A percentile compares a stretch with the other conserved stretches of the same genome.
These are phyloP conservation scores for Cossypha dichroa DNA, from an alignment of 2,797 vertebrate species.

Conservation along the genomic window DNA sequence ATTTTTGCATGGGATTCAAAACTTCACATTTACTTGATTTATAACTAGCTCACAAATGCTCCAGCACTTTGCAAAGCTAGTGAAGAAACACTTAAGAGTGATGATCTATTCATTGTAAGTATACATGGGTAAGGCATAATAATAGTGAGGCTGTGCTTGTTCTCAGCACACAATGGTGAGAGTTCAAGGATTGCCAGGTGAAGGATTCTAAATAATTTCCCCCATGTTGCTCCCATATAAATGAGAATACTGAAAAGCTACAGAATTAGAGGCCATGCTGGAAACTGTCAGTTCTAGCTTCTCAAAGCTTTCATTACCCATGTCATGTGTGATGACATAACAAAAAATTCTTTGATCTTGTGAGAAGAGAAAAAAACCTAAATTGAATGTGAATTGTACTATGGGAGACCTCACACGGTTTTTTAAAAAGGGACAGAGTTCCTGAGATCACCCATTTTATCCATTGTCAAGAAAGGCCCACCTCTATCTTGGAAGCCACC, in stretches of 20 bases:
- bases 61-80: background rate
- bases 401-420: slow-evolving; percentile 13
- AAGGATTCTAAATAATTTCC: slow-evolving; percentile 26
- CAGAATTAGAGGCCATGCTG: slow-evolving; percentile 31
- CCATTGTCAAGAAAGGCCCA: slow-evolving; percentile 14
- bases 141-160: background rate
- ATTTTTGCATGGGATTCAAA: background rate
- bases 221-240: background rate
- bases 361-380: background rate
- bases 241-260: slow-evolving; percentile 23
- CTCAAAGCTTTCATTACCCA: slow-evolving; percentile 41
- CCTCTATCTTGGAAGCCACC: slow-evolving; percentile 22
- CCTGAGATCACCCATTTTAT: slow-evolving; percentile 48
- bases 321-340: slow-evolving; percentile 34
- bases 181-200: slow-evolving; percentile 19
- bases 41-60: background rate
- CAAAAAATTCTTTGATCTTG: slow-evolving; percentile 55
- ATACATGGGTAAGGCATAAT: background rate
- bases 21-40: background rate
- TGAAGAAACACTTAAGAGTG: background rate
- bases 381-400: slow-evolving; percentile 41
- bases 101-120: background rate
- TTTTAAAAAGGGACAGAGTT: slow-evolving; percentile 29
- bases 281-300: slow-evolving; percentile 52
- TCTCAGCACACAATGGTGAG: background rate